Conservation (phyloP, 2,888 invertebrate species). For the Seira sanloemensis region DNA sequence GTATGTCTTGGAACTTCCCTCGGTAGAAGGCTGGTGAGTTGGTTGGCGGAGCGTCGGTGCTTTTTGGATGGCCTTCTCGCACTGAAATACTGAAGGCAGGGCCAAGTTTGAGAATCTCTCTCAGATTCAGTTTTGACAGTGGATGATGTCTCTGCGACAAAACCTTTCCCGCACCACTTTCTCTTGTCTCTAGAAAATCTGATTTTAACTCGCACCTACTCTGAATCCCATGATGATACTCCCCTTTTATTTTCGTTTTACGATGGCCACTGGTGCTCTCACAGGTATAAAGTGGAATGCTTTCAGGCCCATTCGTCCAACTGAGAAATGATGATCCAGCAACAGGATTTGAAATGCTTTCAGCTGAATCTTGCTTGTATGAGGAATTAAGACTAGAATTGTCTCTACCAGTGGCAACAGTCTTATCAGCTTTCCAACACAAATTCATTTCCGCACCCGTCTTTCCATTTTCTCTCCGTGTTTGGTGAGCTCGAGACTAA, state of each 20-base stretch:
- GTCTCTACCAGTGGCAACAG: slow-evolving; percentile 49
- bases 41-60: not conserved
- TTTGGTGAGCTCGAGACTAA: slow-evolving; percentile 27
- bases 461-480: slow-evolving; percentile 36
- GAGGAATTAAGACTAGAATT: slow-evolving; percentile 30
- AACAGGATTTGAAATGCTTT: not conserved
- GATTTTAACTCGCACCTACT: slow-evolving; percentile 1
- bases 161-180: not conserved
- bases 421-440: slow-evolving; percentile 38
- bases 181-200: not conserved
- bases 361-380: slow-evolving; percentile 26
- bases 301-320: not conserved
- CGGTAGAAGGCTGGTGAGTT: no score
- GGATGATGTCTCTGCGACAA: not conserved
- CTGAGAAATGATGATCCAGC: not conserved
- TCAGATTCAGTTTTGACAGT: slow-evolving; percentile 4
- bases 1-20: not conserved
- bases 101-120: not conserved
- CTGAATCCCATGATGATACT: slow-evolving; percentile 1
- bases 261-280: not conserved
- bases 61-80: not conserved
- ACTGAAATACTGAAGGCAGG: not conserved
- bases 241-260: not conserved
- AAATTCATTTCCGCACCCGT: slow-evolving; percentile 62
- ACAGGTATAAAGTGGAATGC: not conserved